phyloP scores from a whole-genome alignment of 1,140 invertebrate species.

The Solenopsis invicta region DNA sequence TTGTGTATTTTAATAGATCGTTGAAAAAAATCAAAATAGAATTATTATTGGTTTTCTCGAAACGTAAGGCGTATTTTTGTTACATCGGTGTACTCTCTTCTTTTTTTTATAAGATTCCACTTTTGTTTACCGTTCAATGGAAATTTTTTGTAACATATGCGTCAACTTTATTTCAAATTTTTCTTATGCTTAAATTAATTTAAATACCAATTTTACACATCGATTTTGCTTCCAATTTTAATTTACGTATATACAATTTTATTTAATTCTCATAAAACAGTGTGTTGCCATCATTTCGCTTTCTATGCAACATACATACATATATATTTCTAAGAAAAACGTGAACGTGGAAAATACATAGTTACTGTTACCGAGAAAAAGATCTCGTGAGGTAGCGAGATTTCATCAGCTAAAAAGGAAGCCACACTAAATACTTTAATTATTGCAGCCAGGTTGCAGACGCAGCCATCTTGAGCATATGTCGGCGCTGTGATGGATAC shows the following conservation, averaged over 20 bases:
- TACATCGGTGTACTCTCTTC: too few species aligned
- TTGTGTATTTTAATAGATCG: constrained; percentile 15
- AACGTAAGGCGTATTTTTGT: neutral
- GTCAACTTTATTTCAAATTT: neutral
- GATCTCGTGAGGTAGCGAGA: constrained; percentile 47
- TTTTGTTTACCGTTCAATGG: neutral
- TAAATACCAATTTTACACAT: neutral
- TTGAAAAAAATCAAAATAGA: constrained; percentile 29
- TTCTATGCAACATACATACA: neutral
- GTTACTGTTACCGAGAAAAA: constrained; percentile 45
- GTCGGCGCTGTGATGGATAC: constrained; percentile 66
- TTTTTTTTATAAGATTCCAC: neutral
- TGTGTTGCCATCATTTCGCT: neutral
- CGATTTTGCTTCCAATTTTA: neutral
- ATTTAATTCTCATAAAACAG: neutral
- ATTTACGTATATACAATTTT: neutral
- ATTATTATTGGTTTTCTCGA: neutral
- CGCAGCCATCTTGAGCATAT: constrained; percentile 70
- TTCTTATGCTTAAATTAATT: neutral
- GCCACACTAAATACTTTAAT: constrained; percentile 69
- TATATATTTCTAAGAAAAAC: constrained; percentile 28
- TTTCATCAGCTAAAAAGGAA: constrained; percentile 60
- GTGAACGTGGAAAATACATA: constrained; percentile 36
- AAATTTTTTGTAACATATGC: neutral
- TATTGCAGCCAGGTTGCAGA: constrained; percentile 74